Percentiles rank a stretch among this genome's conserved stretches.
These are phyloP conservation scores for Habrosyne pyritoides DNA, from an alignment of 2,888 invertebrate genomes.

Conservation along the genomic window DNA sequence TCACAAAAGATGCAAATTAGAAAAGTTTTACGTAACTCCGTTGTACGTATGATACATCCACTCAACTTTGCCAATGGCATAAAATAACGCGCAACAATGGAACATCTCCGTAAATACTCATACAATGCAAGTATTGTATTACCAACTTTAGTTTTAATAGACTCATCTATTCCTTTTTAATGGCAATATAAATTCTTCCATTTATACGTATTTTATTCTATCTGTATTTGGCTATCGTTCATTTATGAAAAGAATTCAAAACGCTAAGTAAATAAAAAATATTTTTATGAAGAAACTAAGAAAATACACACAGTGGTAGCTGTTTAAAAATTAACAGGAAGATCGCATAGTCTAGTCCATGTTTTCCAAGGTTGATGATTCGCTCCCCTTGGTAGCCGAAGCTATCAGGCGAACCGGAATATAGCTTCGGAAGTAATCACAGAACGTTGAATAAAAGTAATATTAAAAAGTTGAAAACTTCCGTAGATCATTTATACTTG, in stretches of 20 bases:
- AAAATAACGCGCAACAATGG: not conserved
- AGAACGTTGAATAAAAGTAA: not conserved
- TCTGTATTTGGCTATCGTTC: too few species aligned
- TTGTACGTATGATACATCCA: not conserved
- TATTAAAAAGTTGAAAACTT: not conserved
- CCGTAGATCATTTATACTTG: not conserved
- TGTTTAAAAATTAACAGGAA: not conserved
- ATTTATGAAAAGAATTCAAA: too few species aligned
- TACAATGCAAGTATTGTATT: conserved; percentile 2
- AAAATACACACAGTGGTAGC: not conserved
- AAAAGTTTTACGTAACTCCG: not conserved
- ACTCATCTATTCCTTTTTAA: not conserved
- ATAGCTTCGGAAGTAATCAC: not conserved
- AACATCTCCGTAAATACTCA: not conserved
- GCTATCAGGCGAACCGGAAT: not conserved
- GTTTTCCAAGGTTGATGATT: not conserved
- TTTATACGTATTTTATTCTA: not conserved
- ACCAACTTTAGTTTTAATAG: not conserved
- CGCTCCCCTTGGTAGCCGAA: not conserved
- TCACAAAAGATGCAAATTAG: conserved; percentile 1
- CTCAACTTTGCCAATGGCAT: not conserved
- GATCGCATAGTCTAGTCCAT: not conserved
- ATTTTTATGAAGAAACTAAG: not conserved
- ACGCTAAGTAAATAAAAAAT: too few species aligned
- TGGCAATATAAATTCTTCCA: not conserved